These are phyloP conservation scores for Brevimyrus niger DNA, from an alignment of 2,113 vertebrate genomes.

Conservation along the genomic window DNA sequence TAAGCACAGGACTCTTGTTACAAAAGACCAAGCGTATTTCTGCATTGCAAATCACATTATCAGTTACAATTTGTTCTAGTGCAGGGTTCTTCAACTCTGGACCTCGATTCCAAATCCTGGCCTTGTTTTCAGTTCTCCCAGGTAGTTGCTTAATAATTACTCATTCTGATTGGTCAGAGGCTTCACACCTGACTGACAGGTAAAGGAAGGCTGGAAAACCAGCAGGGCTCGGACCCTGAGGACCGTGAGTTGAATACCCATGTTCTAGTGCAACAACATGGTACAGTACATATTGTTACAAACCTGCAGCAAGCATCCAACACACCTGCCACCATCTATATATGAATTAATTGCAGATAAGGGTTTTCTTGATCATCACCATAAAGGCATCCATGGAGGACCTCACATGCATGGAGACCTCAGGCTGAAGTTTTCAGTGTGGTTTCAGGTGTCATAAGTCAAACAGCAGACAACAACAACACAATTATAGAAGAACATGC, in stretches of 20 bases:
- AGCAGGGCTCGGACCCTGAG: no score
- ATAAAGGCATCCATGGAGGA: neutral
- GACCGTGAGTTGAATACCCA: no score
- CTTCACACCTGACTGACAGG: no score
- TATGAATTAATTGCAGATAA: neutral
- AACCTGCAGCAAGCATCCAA: neutral
- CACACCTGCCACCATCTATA: neutral
- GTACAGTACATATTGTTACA: no score
- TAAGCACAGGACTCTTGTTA: neutral
- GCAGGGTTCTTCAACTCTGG: no score
- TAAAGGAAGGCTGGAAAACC: no score
- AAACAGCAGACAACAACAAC: neutral
- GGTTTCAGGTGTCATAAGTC: neutral
- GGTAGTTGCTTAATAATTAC: no score
- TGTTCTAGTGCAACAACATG: no score
- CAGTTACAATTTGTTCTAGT: neutral
- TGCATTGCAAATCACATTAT: neutral
- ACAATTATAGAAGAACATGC: neutral
- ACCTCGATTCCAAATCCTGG: no score
- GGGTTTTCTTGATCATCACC: no score
- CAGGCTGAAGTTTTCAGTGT: neutral
- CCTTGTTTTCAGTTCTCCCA: no score
- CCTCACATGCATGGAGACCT: neutral
- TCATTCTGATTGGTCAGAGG: no score
- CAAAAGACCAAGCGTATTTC: neutral